phyloP scores from a whole-genome alignment of 1,140 invertebrate species.

The Cyclina sinensis region DNA sequence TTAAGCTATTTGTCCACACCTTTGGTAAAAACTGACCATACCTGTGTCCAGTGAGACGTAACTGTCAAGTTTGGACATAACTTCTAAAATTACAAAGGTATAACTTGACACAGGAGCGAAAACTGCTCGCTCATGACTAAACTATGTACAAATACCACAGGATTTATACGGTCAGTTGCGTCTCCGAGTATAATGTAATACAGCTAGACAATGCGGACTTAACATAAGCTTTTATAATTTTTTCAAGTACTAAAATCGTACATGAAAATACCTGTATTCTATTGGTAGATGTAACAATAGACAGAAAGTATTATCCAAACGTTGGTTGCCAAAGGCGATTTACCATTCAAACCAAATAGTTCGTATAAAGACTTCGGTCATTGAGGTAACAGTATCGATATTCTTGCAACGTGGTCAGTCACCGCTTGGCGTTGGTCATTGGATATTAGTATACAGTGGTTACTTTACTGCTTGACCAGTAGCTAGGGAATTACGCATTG shows the following conservation, averaged over 20 bases:
- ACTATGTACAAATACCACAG: conserved; percentile 25
- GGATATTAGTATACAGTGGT: conserved; percentile 48
- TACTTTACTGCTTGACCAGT: conserved; percentile 37
- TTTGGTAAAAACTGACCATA: conserved; percentile 13
- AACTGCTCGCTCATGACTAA: conserved; percentile 24
- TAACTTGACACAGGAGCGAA: conserved; percentile 5
- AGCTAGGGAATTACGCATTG: conserved; percentile 54
- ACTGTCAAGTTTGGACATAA: conserved; percentile 49
- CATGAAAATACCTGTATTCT: conserved; percentile 24
- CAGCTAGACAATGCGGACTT: conserved; percentile 29
- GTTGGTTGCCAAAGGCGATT: conserved; percentile 41
- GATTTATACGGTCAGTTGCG: conserved; percentile 53
- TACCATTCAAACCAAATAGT: conserved; percentile 53
- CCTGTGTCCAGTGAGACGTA: conserved; percentile 52
- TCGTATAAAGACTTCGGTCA: conserved; percentile 63
- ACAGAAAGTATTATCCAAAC: conserved; percentile 40
- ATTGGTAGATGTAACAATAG: conserved; percentile 64
- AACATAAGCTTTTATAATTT: conserved; percentile 41
- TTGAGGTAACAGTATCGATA: conserved; percentile 63
- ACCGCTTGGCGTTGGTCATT: conserved; percentile 46
- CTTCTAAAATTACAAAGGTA: conserved; percentile 32
- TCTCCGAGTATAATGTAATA: conserved; percentile 1
- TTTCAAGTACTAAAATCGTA: conserved; percentile 54
- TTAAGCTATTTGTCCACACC: conserved; percentile 22
- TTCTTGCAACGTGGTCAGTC: conserved; percentile 60